Evolutionary conservation across 2,888 invertebrate genomes (phyloP).

Genomic region (Thysanoteuthis rhombus): DNA sequence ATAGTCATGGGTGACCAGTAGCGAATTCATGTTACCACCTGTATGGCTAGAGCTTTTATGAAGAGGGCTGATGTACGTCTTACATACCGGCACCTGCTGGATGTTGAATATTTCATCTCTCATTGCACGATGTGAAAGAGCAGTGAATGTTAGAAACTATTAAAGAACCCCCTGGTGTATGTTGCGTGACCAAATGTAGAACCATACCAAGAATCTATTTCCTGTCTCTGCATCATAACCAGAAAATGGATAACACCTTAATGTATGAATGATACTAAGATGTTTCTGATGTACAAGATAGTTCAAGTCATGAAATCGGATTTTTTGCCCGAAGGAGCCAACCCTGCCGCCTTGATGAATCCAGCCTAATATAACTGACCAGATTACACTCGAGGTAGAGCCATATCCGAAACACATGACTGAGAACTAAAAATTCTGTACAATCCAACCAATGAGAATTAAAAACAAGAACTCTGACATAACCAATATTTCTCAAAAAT

Average conservation of each 20-base stretch:
- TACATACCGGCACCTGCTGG: neutral
- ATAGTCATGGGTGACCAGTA: neutral
- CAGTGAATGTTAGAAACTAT: neutral
- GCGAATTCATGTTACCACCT: neutral
- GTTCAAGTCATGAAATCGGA: neutral
- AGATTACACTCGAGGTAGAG: neutral
- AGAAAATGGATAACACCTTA: constrained; percentile 12
- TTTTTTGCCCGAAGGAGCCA: neutral
- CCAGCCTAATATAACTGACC: neutral
- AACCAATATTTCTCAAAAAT: neutral
- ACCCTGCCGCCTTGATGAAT: neutral
- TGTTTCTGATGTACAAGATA: neutral
- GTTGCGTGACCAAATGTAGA: neutral
- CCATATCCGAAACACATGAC: neutral
- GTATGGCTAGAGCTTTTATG: neutral
- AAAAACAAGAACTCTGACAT: neutral
- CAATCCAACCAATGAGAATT: neutral
- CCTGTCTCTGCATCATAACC: neutral
- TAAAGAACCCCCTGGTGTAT: neutral
- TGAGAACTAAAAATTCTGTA: neutral
- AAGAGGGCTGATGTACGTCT: neutral
- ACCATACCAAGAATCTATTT: neutral
- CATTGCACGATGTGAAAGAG: neutral
- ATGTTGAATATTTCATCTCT: neutral
- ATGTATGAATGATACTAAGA: neutral